Base-by-base conservation (phyloP, 2,113 vertebrate genomes). In the Crotophaga sulcirostris region DNA sequence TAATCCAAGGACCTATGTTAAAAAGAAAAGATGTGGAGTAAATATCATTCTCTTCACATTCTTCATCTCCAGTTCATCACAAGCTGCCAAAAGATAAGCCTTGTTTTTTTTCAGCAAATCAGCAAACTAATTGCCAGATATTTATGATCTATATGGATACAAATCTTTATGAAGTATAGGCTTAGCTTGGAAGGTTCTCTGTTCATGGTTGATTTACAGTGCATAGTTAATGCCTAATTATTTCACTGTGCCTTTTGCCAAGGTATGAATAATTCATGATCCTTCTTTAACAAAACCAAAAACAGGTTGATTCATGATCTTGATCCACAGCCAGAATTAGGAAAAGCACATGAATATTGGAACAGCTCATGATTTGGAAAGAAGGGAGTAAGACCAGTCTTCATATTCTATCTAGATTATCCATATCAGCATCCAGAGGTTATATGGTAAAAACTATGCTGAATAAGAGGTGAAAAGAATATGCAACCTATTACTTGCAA, bases 231-330 rank as follows among this genome's bases (percentile, higher is more conserved):
- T 58, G 56, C 21, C 87, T 81, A 91, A 92, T 96, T 94, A 94
- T 95, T 87, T 96, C 47, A 51, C 85, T 77, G 56, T 90, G 74
- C 31, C 47, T 94, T 94, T 96, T 94, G 74, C 89, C 91, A 96
- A 42, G 2, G 6, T 74, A 85, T 96, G 77, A 96, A 96, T 97
- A 97, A 96, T 96, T 97, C 72, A 96, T 95, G 76, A 76, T 36
- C 29, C 20, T 87, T 90, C 59, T 70, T 88, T 79, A 91, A 84
- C 76, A 89, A 95, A 96, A 91, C 72, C 82, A 93, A 96, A 84
- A 93, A 68, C 63, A 87, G 38, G 28, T 89, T 95, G 80, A 91
- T 74, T 91, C 89, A 67, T 69, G 72, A 85, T 66, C 70, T 93
- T 94, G 95, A 90, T 90, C 78, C 83, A 81, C 63, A 95, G 92